Evolutionary conservation across 2,113 vertebrate genomes (phyloP), one percentile per base, ranked within the genome.

Genomic region (Ondatra zibethicus): DNA sequence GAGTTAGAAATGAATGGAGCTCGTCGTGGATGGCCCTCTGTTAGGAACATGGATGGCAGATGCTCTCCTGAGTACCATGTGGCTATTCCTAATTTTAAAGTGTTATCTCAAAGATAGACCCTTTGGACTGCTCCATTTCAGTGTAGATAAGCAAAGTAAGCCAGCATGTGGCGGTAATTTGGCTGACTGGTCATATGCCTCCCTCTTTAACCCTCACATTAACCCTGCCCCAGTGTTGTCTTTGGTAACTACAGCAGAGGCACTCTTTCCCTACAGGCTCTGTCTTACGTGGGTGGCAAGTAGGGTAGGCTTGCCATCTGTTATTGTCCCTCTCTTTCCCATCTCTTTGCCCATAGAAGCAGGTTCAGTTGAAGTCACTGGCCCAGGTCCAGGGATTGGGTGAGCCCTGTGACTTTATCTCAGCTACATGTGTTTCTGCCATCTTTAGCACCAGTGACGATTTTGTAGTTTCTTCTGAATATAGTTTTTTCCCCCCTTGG

Each of bases 281-380:
- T 68, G 58, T 73, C 70, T 96, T 94, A 61, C 27, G n/a, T 97
- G 96, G 96, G 97, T 98, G 96, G 97, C 68, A 91, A 91, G 58
- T 61, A 85, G 92, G 50, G 80, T 65, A 96, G 97, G 98, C 96
- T 86, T 86, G 93, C 97, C 97, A 97, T 98, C 97, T 98, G 98
- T 97, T 97, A 96, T 66, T 97, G 90, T 95, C 93, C 92, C 75
- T 91, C 87, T 96, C 92, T 95, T 89, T 97, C 94, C 68, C 80
- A 31, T 91, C 89, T 94, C 96, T 94, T 95, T 92, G 91, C 97
- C 80, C 85, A 58, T 31, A 95, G 97, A 96, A 97, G 89, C 89
- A 97, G 93, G 91, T 97, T 97, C 91, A 0, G 65, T 97, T 97
- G 93, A 96, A 96, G 89, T 96, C 91, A 89, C 92, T 98, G 97